These are phyloP conservation scores for Andrena trimmerana DNA, from an alignment of 2,888 invertebrate species.

Conservation along the genomic window DNA sequence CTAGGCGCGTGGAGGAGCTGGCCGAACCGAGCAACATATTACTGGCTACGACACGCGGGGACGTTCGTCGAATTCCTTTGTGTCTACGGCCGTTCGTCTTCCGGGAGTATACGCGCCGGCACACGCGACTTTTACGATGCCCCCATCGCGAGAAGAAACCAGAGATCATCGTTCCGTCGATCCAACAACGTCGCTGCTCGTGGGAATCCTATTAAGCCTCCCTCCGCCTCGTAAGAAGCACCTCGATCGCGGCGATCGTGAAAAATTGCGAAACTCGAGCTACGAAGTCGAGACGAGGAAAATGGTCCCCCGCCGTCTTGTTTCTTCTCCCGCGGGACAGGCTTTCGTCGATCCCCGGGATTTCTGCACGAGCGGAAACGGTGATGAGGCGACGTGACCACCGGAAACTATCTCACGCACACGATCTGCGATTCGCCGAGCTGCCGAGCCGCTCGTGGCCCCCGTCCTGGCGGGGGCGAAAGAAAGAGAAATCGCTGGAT, in stretches of 20 bases:
- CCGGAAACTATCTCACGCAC: slow-evolving; percentile 75
- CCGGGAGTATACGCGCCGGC: slow-evolving; percentile 18
- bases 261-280: neutral
- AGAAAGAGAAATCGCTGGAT: neutral
- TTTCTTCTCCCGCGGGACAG: slow-evolving; percentile 19
- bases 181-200: slow-evolving; percentile 15
- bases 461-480: neutral
- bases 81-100: slow-evolving; percentile 37
- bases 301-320: neutral
- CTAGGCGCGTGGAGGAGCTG: slow-evolving; percentile 41
- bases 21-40: slow-evolving; percentile 60
- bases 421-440: slow-evolving; percentile 73
- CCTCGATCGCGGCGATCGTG: slow-evolving; percentile 9
- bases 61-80: slow-evolving; percentile 57
- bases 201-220: slow-evolving; percentile 42
- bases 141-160: neutral
- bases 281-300: neutral
- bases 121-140: slow-evolving; percentile 22
- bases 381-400: slow-evolving; percentile 70
- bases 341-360: slow-evolving; percentile 67
- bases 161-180: neutral
- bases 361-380: slow-evolving; percentile 74
- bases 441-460: neutral
- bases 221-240: neutral
- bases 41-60: slow-evolving; percentile 43